Evolutionary conservation across 2,113 vertebrate species (phyloP), one percentile per base, ranked within the genome.

Genomic region (Sarotherodon lohbergeri): DNA sequence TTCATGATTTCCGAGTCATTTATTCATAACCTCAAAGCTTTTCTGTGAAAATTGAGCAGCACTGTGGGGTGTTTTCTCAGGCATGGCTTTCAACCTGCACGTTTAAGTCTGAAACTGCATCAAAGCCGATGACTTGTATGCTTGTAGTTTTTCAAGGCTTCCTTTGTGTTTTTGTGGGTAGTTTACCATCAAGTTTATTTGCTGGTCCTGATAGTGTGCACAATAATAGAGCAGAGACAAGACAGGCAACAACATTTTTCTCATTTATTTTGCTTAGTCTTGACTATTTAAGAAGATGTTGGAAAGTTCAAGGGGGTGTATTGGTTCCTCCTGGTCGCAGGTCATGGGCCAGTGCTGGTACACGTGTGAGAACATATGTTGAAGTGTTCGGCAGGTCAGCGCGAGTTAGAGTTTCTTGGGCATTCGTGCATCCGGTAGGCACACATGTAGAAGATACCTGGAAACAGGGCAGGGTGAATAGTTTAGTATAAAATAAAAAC

Each of bases 391-490:
- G 56, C 61, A 87, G 84, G 73, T 96, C 92, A 96, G 92, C 95
- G 96, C 2, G 96, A 92, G 91, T 95, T 95, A 1, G 96, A 92
- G 91, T 95, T 96, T 93, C 95, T 95, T 79, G 96, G 96, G 94
- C 96, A 95, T 94, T 95, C 95, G 1, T 97, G 96, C 96, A 96
- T 96, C 73, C 96, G 93, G 89, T 97, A 97, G 90, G 96, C 96
- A 89, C 96, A 97, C 96, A 97, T 97, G 95, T 96, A 97, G 95
- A 97, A 96, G 88, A 97, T 97, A 93, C 96, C 96, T 97, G 5
- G 5, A 16, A 91, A 83, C 4, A 88, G 3, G 82, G 17, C 24
- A 32, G 76, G 24, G 3, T n/a, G 9, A 36, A 29, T 5, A 4
- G 36, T 9, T 1, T 0, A 17, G 3, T 13, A 7, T 22, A 2